A percentile compares a stretch with the other conserved stretches of the same genome.
Evolutionary conservation across 2,113 vertebrate species (phyloP).

Genomic region (Athene cunicularia): DNA sequence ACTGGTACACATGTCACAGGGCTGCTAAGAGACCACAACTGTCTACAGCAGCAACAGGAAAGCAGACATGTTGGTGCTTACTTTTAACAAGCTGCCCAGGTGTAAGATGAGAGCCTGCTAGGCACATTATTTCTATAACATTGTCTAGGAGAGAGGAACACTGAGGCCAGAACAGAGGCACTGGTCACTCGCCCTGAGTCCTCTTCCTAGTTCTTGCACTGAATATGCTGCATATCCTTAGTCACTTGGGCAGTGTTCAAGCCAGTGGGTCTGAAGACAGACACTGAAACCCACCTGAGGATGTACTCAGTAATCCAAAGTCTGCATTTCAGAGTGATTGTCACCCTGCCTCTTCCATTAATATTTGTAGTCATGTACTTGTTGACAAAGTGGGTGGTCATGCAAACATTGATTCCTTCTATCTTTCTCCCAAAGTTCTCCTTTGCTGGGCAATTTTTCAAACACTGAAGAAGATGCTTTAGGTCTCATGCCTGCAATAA

Average conservation of each 20-base stretch:
- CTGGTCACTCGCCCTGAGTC: background rate
- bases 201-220: background rate
- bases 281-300: background rate
- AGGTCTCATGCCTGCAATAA: background rate
- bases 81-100: background rate
- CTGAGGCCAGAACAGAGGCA: background rate
- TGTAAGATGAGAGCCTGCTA: background rate
- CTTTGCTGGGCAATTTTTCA: background rate
- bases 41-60: background rate
- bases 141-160: background rate
- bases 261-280: background rate
- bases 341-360: background rate
- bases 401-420: background rate
- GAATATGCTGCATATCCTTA: background rate
- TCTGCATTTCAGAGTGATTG: background rate
- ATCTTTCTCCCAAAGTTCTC: background rate
- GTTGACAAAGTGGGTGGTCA: background rate
- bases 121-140: background rate
- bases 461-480: background rate
- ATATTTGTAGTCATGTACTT: background rate
- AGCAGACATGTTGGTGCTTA: background rate
- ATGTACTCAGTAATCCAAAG: background rate
- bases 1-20: background rate
- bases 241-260: background rate
- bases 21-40: background rate